Conservation (phyloP, 2,113 vertebrate genomes). For the Anarrhichthys ocellatus region DNA sequence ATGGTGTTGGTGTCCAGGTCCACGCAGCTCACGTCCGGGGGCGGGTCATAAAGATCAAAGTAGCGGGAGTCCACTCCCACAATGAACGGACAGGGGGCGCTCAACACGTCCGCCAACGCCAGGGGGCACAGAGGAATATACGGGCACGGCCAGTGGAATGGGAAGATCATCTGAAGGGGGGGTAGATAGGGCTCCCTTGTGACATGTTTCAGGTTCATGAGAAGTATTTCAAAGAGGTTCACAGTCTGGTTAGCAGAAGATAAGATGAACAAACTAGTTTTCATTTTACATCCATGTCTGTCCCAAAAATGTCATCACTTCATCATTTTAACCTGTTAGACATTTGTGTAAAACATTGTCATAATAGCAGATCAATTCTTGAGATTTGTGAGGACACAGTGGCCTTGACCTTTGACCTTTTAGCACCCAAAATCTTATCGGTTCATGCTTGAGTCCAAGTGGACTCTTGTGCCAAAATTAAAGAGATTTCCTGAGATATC, state of each 20-base stretch:
- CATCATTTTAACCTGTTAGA: no score
- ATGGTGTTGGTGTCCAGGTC: slow-evolving; percentile 99
- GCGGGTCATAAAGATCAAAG: slow-evolving; percentile 97
- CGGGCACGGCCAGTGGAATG: slow-evolving; percentile 98
- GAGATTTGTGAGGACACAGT: background rate
- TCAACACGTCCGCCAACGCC: slow-evolving; percentile 95
- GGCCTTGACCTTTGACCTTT: background rate
- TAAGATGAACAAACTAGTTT: background rate
- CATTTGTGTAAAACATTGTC: no score
- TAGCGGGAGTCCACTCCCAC: slow-evolving; percentile 98
- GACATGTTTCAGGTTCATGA: background rate
- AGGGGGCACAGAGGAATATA: slow-evolving; percentile 97
- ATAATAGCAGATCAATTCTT: no score
- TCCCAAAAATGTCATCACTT: no score
- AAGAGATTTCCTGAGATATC: no score
- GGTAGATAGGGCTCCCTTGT: background rate
- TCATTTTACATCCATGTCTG: no score
- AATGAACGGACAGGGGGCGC: slow-evolving; percentile 97
- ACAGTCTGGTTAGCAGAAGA: background rate
- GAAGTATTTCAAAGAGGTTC: background rate
- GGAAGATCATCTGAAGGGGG: slow-evolving; percentile 94
- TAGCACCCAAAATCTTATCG: background rate
- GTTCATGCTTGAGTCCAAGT: background rate
- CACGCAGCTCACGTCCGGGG: slow-evolving; percentile 96
- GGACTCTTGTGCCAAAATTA: no score